Evolutionary conservation across 2,113 vertebrate genomes (phyloP), one percentile per base, ranked within the genome.

Genomic region (Thomomys bottae): DNA sequence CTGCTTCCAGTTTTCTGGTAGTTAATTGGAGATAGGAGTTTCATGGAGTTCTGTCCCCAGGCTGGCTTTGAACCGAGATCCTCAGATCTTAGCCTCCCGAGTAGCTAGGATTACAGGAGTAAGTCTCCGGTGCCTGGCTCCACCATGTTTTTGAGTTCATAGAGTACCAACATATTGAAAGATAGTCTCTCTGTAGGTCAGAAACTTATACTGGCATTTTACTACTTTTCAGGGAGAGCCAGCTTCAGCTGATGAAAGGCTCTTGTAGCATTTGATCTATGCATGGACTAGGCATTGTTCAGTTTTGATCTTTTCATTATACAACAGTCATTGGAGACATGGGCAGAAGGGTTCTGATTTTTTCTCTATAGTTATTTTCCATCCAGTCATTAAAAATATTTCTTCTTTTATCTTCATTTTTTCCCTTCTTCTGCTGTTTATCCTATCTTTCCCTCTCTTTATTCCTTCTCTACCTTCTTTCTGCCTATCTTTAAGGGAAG

Each of bases 211-310:
- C 11, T 28, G 64, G 61, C 5, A 32, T 54, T 32, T 77, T 1
- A 2, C 8, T 40, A 42, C 20, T 8, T 8, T 0, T 30, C 67
- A 67, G 45, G 68, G 2, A 63, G 36, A 84, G 84, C n/a, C 61
- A 34, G 26, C 1, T 5, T 81, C 38, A 57, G 32, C 61, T 57
- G 30, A 34, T 0, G 11, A 54, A 76, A 63, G 42, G 24, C 10
- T 4, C 28, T 70, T 30, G 34, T 14, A 8, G 18, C 14, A 0
- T 12, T 12, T 17, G 34, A 24, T 5, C 1, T 0, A 0, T 17
- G 21, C 45, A 0, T 3, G 2, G 20, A 14, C 12, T 63, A 26
- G 20, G 21, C 61, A 20, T 32, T 32, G 2, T 8, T 49, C 64
- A 49, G 12, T 18, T 30, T 67, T 36, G 24, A 38, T 89, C 30